Evolutionary conservation across 2,888 invertebrate species (phyloP).

Genomic region (Charanyca ferruginea): DNA sequence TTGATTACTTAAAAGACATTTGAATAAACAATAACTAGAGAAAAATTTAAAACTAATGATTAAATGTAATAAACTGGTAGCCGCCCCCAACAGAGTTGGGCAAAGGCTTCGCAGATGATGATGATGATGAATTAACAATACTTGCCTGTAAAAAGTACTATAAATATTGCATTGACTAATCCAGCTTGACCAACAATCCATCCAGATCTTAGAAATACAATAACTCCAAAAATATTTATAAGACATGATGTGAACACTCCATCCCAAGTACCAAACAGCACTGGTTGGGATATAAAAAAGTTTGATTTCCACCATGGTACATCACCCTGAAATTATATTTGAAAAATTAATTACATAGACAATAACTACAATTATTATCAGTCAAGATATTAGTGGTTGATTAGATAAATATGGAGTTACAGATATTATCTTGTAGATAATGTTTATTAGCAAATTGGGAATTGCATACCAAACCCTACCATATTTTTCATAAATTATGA

Average conservation of each 20-base stretch:
- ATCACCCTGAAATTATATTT: slow-evolving; percentile 91
- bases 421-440: slow-evolving; percentile 24
- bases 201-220: slow-evolving; percentile 98
- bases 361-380: slow-evolving; percentile 24
- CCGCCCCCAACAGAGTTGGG: no score
- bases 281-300: slow-evolving; percentile 98
- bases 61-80: no score
- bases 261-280: slow-evolving; percentile 99
- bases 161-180: slow-evolving; percentile 94
- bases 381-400: slow-evolving; percentile 28
- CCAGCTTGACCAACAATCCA: slow-evolving; percentile 99
- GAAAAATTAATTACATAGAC: slow-evolving; percentile 14
- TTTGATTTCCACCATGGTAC: slow-evolving; percentile 99
- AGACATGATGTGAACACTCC: slow-evolving; percentile 99
- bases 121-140: background rate
- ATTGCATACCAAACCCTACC: background rate
- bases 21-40: background rate
- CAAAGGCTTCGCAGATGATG: no score
- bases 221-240: slow-evolving; percentile 99
- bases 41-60: background rate
- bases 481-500: background rate
- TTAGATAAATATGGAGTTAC: slow-evolving; percentile 36
- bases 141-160: slow-evolving; percentile 95
- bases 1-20: background rate
- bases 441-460: background rate